Conservation (phyloP, 2,797 vertebrate genomes). For the Sphenopsis melanotis region DNA sequence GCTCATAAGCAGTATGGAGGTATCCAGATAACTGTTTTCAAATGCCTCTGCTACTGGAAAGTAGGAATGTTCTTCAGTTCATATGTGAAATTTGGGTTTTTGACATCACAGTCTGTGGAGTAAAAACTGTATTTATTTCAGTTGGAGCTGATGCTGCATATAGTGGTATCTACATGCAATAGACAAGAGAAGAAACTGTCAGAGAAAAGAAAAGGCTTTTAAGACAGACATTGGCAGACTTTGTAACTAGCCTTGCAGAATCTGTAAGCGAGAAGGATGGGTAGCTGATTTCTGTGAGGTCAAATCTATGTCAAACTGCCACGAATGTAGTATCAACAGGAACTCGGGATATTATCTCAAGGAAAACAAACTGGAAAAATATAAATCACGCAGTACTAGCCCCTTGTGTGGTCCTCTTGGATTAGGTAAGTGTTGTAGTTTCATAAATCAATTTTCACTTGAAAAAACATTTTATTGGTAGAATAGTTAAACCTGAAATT, state of each 20-base stretch:
- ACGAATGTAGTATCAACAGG: constrained; percentile 62
- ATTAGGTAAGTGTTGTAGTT: constrained; percentile 67
- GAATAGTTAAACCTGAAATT: neutral
- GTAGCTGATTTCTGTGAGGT: constrained; percentile 66
- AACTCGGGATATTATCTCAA: constrained; percentile 66
- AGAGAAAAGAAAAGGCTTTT: neutral
- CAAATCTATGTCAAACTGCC: constrained; percentile 63
- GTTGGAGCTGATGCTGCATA: constrained; percentile 52
- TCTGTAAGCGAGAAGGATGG: constrained; percentile 66
- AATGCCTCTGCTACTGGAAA: constrained; percentile 4
- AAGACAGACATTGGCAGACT: constrained; percentile 28
- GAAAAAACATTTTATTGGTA: neutral
- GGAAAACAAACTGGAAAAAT: constrained; percentile 72
- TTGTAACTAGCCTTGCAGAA: constrained; percentile 33
- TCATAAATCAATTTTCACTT: neutral
- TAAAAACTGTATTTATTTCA: constrained; percentile 57
- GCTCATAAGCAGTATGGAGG: constrained; percentile 36
- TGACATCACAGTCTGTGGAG: constrained; percentile 25
- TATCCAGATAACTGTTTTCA: constrained; percentile 69
- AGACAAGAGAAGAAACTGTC: constrained; percentile 32
- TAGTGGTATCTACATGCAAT: constrained; percentile 51
- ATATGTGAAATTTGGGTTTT: constrained; percentile 63
- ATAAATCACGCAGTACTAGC: constrained; percentile 22
- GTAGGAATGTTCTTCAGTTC: constrained; percentile 27
- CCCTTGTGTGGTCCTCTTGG: constrained; percentile 62